Conservation (phyloP, 2,797 vertebrate species). For the Siniperca scherzeri region DNA sequence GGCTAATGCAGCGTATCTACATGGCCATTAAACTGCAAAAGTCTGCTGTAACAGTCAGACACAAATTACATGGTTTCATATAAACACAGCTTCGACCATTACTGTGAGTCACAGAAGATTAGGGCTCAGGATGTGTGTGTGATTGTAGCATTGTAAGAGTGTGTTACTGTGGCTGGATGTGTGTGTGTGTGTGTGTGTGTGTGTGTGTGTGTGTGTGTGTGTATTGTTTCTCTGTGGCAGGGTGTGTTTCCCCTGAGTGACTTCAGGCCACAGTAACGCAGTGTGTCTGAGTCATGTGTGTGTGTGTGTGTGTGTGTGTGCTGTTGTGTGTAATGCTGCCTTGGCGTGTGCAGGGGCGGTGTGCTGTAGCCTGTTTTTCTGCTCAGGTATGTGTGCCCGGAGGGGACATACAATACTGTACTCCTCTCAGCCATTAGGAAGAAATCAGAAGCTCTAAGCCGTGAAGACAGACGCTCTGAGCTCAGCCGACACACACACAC, state of each 20-base stretch:
- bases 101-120: conserved; percentile 75
- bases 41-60: conserved; percentile 46
- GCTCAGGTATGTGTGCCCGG: conserved; percentile 87
- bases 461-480: conserved; percentile 56
- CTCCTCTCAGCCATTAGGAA: conserved; percentile 67
- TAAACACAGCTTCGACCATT: conserved; percentile 65
- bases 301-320: conserved; percentile 67
- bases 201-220: conserved; percentile 64
- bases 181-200: conserved; percentile 54
- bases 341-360: conserved; percentile 80
- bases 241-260: conserved; percentile 81
- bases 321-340: conserved; percentile 73
- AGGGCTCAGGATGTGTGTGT: conserved; percentile 48
- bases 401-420: conserved; percentile 83
- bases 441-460: conserved; percentile 50
- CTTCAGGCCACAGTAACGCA: conserved; percentile 81
- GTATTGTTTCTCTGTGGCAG: conserved; percentile 70
- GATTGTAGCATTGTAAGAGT: conserved; percentile 9
- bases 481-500: conserved; percentile 12
- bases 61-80: conserved; percentile 70
- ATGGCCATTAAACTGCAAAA: conserved; percentile 46
- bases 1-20: conserved; percentile 20
- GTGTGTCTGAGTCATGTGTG: conserved; percentile 53
- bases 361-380: conserved; percentile 83
- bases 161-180: conserved; percentile 22